A percentile compares a stretch with the other conserved stretches of the same genome.
These are phyloP conservation scores for Nothocercus julius DNA, from an alignment of 2,113 vertebrate species.

Conservation along the genomic window DNA sequence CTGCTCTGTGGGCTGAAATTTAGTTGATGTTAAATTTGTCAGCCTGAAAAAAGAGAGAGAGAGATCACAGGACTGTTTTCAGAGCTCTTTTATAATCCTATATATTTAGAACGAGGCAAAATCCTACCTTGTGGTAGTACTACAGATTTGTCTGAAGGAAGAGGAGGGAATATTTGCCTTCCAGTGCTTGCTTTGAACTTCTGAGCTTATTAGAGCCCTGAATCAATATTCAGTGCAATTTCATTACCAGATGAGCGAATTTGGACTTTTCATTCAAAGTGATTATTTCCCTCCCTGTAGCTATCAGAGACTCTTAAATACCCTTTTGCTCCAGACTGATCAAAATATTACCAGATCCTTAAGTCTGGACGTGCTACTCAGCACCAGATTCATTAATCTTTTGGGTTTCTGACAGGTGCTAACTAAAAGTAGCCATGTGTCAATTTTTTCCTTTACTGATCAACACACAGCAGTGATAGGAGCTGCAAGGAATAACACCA, in stretches of 20 bases:
- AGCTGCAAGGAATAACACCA: constrained; percentile 5
- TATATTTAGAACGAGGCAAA: constrained; percentile 60
- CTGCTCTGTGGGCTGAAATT: constrained; percentile 46
- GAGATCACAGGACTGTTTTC: constrained; percentile 31
- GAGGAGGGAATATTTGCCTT: constrained; percentile 60
- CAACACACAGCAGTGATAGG: background rate
- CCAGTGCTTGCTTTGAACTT: constrained; percentile 78
- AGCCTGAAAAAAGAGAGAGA: constrained; percentile 31
- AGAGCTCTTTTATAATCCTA: constrained; percentile 63
- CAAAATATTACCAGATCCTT: constrained; percentile 71
- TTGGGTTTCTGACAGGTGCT: constrained; percentile 61
- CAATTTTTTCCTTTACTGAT: constrained; percentile 41
- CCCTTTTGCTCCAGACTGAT: constrained; percentile 58
- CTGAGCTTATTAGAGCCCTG: constrained; percentile 74
- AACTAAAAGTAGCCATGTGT: constrained; percentile 47
- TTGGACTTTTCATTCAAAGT: constrained; percentile 68
- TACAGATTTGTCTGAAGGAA: constrained; percentile 58
- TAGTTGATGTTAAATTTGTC: constrained; percentile 61
- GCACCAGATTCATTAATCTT: constrained; percentile 62
- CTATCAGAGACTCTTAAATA: constrained; percentile 72
- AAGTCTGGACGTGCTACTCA: constrained; percentile 70
- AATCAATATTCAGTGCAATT: constrained; percentile 77
- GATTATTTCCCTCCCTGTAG: constrained; percentile 78
- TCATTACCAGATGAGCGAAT: constrained; percentile 69
- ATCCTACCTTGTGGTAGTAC: constrained; percentile 53